Conservation (phyloP, 2,797 vertebrate genomes). For the Nothura maculosa region DNA sequence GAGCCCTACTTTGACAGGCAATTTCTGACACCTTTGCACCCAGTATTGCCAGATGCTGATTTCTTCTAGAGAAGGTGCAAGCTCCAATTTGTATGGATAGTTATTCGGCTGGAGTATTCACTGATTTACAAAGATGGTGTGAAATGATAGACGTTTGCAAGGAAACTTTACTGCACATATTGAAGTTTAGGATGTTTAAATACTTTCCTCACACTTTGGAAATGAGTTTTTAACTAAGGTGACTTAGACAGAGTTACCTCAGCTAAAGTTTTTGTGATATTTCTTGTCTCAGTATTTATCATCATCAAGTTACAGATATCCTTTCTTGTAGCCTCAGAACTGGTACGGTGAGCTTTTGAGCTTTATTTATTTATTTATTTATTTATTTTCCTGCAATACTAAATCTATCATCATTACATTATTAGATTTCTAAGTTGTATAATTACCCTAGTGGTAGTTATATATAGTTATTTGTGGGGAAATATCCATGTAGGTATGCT, state of each 20-base stretch:
- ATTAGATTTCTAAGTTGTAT: not conserved
- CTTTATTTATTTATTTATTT: not conserved
- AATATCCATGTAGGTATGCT: not conserved
- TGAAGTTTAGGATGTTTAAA: not conserved
- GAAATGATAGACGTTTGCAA: not conserved
- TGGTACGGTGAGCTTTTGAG: not conserved
- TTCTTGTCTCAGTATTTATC: not conserved
- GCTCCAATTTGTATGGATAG: rapidly evolving
- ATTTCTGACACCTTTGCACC: not conserved
- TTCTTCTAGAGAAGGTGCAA: not conserved
- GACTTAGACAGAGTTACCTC: not conserved
- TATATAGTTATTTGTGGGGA: not conserved
- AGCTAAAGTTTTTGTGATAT: not conserved
- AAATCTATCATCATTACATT: not conserved
- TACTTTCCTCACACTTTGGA: not conserved
- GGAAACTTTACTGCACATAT: not conserved
- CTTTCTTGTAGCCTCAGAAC: not conserved
- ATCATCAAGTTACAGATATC: not conserved
- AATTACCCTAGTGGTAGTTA: not conserved
- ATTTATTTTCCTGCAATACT: not conserved
- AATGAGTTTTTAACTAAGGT: not conserved
- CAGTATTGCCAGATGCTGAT: not conserved
- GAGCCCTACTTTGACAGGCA: not conserved
- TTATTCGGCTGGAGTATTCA: not conserved
- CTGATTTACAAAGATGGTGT: not conserved